Evolutionary conservation across 2,888 invertebrate species (phyloP).

Genomic region (Halocaridina rubra): DNA sequence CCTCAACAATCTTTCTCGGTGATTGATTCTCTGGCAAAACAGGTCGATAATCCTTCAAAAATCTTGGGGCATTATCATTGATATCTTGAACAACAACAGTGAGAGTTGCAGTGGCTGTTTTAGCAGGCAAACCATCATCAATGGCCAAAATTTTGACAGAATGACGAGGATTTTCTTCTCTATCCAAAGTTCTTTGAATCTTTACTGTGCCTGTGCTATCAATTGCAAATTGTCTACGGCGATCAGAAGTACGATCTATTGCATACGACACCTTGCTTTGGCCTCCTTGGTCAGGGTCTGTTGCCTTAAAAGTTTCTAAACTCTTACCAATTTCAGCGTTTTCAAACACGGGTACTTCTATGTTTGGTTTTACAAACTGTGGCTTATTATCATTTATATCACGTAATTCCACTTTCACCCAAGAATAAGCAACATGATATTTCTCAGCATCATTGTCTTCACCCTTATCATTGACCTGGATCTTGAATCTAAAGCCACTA

Average conservation of each 20-base stretch:
- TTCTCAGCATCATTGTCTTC: slow-evolving; percentile 97
- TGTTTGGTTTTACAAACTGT: slow-evolving; percentile 91
- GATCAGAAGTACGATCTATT: slow-evolving; percentile 91
- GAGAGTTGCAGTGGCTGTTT: slow-evolving; percentile 92
- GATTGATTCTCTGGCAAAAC: slow-evolving; percentile 93
- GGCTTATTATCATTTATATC: slow-evolving; percentile 97
- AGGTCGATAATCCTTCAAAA: slow-evolving; percentile 77
- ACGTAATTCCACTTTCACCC: slow-evolving; percentile 91
- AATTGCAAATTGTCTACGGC: slow-evolving; percentile 92
- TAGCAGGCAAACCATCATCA: slow-evolving; percentile 92
- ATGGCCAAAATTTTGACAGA: slow-evolving; percentile 96
- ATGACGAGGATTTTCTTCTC: slow-evolving; percentile 94
- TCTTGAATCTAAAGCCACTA: slow-evolving; percentile 93
- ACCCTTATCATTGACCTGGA: slow-evolving; percentile 74
- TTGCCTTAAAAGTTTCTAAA: slow-evolving; percentile 93
- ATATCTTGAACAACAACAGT: slow-evolving; percentile 96
- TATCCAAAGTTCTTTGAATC: slow-evolving; percentile 89
- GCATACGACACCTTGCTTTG: slow-evolving; percentile 76
- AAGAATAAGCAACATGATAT: slow-evolving; percentile 95
- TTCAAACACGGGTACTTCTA: slow-evolving; percentile 86
- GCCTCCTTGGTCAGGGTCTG: slow-evolving; percentile 87
- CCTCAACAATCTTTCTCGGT: slow-evolving; percentile 91
- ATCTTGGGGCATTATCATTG: slow-evolving; percentile 94
- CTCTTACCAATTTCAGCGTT: slow-evolving; percentile 91
- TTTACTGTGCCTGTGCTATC: slow-evolving; percentile 91